Conservation (phyloP, 2,888 invertebrate genomes). For the Phoronis australis region DNA sequence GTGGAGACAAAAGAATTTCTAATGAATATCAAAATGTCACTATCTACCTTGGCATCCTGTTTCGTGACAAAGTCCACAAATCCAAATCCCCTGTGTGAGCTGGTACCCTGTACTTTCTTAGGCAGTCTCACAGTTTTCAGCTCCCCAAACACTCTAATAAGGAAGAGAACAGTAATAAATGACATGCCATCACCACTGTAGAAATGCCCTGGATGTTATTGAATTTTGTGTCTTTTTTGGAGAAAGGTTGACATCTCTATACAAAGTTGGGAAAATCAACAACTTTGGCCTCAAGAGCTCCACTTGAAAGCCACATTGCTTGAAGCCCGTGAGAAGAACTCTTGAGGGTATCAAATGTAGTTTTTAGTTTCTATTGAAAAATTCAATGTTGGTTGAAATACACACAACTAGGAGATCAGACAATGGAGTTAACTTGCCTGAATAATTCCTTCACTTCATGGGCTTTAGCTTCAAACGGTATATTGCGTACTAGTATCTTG, state of each 20-base stretch:
- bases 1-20: no score
- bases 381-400: no score
- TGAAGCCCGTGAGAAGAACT: neutral
- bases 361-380: no score
- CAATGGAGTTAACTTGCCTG: no score
- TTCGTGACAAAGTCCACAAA: slow-evolving; percentile 89
- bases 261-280: neutral
- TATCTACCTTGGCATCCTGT: slow-evolving; percentile 80
- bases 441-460: slow-evolving; percentile 69
- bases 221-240: no score
- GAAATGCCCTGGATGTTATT: no score
- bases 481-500: slow-evolving; percentile 88
- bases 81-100: slow-evolving; percentile 89
- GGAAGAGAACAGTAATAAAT: neutral
- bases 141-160: slow-evolving; percentile 80
- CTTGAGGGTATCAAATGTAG: neutral
- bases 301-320: neutral
- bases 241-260: no score
- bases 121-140: slow-evolving; percentile 85
- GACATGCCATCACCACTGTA: no score
- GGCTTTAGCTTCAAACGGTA: slow-evolving; percentile 88
- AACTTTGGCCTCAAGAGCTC: neutral
- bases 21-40: no score
- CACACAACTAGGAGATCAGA: no score
- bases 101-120: slow-evolving; percentile 70